Conservation (phyloP, 2,888 invertebrate species). For the Erebia aethiops region DNA sequence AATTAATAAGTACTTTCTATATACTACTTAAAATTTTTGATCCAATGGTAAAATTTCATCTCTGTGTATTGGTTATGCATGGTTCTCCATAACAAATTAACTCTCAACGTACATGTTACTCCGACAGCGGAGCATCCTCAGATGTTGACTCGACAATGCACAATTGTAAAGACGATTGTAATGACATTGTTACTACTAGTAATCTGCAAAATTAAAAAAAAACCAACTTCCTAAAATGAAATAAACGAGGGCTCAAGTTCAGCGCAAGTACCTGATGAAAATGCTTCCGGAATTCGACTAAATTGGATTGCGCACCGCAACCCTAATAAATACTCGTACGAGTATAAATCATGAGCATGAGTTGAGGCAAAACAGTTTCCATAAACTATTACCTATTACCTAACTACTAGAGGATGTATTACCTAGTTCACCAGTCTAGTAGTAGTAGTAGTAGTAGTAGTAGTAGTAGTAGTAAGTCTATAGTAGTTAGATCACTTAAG, state of each 20-base stretch:
- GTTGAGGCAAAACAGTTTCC: slow-evolving; percentile 55
- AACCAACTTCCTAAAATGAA: neutral
- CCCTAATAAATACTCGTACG: slow-evolving; percentile 49
- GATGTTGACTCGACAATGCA: too few relatives aligned
- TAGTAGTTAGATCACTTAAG: too few relatives aligned
- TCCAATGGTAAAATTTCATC: too few relatives aligned
- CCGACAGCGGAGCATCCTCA: too few relatives aligned
- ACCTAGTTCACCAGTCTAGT: too few relatives aligned
- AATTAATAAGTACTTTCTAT: too few relatives aligned
- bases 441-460: too few relatives aligned
- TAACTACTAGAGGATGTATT: neutral
- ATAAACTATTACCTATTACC: slow-evolving; percentile 56
- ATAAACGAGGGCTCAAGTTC: slow-evolving; percentile 36
- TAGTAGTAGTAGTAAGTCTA: too few relatives aligned
- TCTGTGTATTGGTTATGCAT: too few relatives aligned
- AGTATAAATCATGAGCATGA: slow-evolving; percentile 68
- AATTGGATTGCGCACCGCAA: slow-evolving; percentile 52
- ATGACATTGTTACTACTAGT: neutral
- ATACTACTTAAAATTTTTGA: too few relatives aligned
- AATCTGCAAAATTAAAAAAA: neutral
- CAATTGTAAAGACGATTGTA: neutral
- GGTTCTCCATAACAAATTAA: too few relatives aligned
- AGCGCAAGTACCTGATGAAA: slow-evolving; percentile 44
- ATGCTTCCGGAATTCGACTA: slow-evolving; percentile 44
- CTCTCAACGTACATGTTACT: too few relatives aligned